These are phyloP conservation scores for Lepidocyrtoides sp. DNA, from an alignment of 2,888 invertebrate species.

Conservation along the genomic window DNA sequence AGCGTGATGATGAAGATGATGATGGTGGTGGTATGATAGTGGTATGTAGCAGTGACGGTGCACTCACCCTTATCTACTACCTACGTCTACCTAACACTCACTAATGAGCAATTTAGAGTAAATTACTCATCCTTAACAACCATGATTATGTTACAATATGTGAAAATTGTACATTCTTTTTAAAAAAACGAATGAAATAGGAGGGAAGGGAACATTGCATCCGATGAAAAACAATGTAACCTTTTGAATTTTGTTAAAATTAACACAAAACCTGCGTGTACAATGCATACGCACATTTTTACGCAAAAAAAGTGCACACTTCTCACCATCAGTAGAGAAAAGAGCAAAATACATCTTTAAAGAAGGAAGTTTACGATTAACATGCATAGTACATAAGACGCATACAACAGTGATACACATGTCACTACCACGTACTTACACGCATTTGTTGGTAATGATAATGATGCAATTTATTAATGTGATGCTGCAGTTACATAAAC, in stretches of 20 bases:
- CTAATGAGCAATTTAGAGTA: background rate
- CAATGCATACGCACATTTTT: background rate
- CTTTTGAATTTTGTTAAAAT: no score
- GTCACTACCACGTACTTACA: background rate
- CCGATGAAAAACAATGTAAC: no score
- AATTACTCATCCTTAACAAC: background rate
- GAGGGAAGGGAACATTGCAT: background rate
- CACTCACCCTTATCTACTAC: background rate
- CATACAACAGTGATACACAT: background rate
- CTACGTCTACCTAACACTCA: background rate
- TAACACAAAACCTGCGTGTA: no score
- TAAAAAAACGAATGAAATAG: background rate
- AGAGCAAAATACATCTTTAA: background rate
- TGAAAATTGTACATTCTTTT: background rate
- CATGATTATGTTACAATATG: background rate
- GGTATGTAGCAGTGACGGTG: background rate
- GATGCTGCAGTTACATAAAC: background rate
- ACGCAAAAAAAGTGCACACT: no score
- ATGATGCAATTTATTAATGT: slow-evolving; percentile 44
- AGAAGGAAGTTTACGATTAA: background rate
- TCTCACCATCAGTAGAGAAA: no score
- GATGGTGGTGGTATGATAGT: background rate
- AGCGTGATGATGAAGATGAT: no score
- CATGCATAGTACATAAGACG: background rate
- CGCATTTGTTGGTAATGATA: background rate